A percentile compares a stretch with the other conserved stretches of the same genome.
These are phyloP conservation scores for Pherbina coryleti DNA, from an alignment of 2,888 invertebrate species.

Conservation along the genomic window DNA sequence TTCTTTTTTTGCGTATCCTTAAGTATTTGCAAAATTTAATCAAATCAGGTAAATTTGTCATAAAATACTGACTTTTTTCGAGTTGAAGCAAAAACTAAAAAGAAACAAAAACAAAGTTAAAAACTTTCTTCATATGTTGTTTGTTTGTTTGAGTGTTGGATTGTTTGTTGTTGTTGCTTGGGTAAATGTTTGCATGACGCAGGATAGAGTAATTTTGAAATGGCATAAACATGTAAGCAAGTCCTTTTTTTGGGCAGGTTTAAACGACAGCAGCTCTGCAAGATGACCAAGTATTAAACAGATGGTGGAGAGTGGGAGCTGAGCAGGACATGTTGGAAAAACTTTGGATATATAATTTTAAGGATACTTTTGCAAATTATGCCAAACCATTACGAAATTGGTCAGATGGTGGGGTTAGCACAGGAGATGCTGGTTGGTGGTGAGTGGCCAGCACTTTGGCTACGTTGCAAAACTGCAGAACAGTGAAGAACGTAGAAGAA, in stretches of 20 bases:
- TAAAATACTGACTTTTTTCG: constrained; percentile 57
- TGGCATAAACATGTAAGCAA: constrained; percentile 55
- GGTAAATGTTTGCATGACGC: neutral
- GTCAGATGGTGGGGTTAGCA: constrained; percentile 32
- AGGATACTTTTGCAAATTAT: constrained; percentile 63
- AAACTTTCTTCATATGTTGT: constrained; percentile 31
- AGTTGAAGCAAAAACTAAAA: constrained; percentile 8
- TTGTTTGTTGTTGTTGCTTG: neutral
- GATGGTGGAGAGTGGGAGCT: constrained; percentile 11
- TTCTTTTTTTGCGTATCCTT: constrained; percentile 13
- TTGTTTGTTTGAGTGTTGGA: neutral
- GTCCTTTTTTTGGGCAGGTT: constrained; percentile 10
- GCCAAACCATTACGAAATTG: constrained; percentile 67
- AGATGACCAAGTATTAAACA: constrained; percentile 15
- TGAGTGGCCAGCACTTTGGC: neutral
- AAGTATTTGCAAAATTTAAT: constrained; percentile 57
- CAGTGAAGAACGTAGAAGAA: neutral
- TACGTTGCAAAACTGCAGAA: constrained; percentile 7
- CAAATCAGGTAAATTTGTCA: constrained; percentile 68
- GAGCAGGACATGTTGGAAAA: constrained; percentile 33
- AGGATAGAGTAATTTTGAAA: constrained; percentile 58
- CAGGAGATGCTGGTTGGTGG: neutral
- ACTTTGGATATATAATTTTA: constrained; percentile 47
- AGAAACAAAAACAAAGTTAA: constrained; percentile 23
- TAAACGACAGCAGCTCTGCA: neutral